Evolutionary conservation across 2,888 invertebrate genomes (phyloP).

Genomic region (Mystacides longicornis): DNA sequence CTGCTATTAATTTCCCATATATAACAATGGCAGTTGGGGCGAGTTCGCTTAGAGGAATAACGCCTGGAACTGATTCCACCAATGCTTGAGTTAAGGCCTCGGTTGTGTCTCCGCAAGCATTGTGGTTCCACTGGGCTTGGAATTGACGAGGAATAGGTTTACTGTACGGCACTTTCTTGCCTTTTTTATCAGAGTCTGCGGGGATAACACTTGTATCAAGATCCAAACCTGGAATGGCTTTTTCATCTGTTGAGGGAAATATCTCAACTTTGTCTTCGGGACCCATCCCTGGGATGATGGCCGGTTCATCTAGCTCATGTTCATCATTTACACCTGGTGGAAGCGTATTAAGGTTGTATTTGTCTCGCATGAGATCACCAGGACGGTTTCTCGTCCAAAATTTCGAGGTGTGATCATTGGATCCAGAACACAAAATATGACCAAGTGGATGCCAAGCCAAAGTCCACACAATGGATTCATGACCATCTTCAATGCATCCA

Average conservation of each 20-base stretch:
- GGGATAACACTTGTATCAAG: constrained; percentile 58
- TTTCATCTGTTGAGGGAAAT: constrained; percentile 52
- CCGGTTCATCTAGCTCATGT: constrained; percentile 61
- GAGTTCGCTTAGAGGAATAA: constrained; percentile 68
- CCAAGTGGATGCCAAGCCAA: constrained; percentile 99
- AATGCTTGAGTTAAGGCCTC: constrained; percentile 67
- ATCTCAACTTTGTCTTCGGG: constrained; percentile 87
- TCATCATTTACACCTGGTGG: constrained; percentile 65
- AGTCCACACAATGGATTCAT: constrained; percentile 99
- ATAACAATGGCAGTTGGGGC: constrained; percentile 74
- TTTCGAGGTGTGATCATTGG: constrained; percentile 98
- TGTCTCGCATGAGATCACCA: constrained; percentile 96
- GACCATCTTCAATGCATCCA: constrained; percentile 95
- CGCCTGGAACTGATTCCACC: constrained; percentile 69
- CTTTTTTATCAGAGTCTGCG: constrained; percentile 64
- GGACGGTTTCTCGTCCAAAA: constrained; percentile 99
- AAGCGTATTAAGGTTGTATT: constrained; percentile 90
- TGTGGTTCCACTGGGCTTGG: constrained; percentile 94
- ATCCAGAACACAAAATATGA: constrained; percentile 96
- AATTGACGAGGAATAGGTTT: constrained; percentile 95
- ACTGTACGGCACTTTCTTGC: constrained; percentile 86
- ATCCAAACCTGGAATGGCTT: constrained; percentile 81
- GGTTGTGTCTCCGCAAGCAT: constrained; percentile 46
- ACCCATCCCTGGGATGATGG: constrained; percentile 95
- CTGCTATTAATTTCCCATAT: constrained; percentile 74